Base-by-base conservation (phyloP, 2,888 invertebrate species). In the Periphyllus acericola region DNA sequence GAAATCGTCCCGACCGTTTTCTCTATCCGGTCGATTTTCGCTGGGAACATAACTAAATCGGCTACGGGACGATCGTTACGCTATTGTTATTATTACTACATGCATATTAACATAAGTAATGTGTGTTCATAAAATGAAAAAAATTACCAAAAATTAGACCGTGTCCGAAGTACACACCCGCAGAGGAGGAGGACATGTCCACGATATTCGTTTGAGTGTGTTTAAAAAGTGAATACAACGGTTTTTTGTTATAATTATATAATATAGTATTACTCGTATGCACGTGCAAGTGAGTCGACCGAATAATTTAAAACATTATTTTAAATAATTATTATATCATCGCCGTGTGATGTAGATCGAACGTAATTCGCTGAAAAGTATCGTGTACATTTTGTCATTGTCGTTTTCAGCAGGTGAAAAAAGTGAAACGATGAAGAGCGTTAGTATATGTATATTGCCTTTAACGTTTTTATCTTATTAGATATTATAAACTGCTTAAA, bases 11-110 rank as follows among this genome's bases (percentile, higher is more conserved):
- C 14, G 11, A 25, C 25, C 29, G 68, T 68, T 29, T 68, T 68
- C 68, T 66, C 66, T n/a, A 21, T 66, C n/a, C 68, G n/a, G 68
- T 68, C 29, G 68, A 29, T 68, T 68, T 68, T 68, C 68, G 68
- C 68, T 9, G n/a, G 68, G 29, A 68, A 68, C 68, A 25, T 11
- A 8, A 55, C 60, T 3, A 68, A 68, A 68, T 68, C 68, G 68
- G 68, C 29, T 68, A 68, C 68, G 29, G 29, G 29, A 68, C 68
- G 68, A 68, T 68, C 68, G 68, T 68, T 68, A 68, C 68, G n/a
- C n/a, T 68, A 4, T 25, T 68, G 29, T 68, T 60, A 3, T 60
- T 25, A 25, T 60, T 60, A 60, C 1, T 25, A 60, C 60, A 25
- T 21, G 25, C 8, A 4, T 60, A 46, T 14, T 60, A 60, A 21